Base-by-base conservation (phyloP, 2,113 vertebrate species). In the Apus apus region DNA sequence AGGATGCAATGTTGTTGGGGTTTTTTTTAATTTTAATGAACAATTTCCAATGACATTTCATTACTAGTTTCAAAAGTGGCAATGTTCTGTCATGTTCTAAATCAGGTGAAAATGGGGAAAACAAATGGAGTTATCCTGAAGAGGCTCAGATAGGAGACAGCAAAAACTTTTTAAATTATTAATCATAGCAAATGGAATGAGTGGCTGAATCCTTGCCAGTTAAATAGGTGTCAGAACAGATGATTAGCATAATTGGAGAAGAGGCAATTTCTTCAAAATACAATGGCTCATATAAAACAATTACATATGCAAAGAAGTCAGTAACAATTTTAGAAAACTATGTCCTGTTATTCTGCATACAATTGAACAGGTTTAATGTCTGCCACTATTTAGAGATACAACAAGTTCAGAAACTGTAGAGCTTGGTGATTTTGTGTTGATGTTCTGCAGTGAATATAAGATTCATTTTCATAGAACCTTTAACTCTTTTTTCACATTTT, bases 11-110 rank as follows among this genome's bases (percentile, higher is more conserved):
- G 38, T 38, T 38, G 46, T 48, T 38, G 38, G 38, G 38, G 38
- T 75, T 93, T 93, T 84, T 80, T 67, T 38, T 54, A 60, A 60
- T 87, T 95, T 96, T 94, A 97, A 94, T 97, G 71, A 95, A 79
- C 66, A 4, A 1, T 93, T 95, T 93, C 74, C 85, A 90, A 83
- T 95, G 79, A 74, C 26, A 90, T 89, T 93, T 97, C 90, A 79
- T 91, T 92, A 66, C 80, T 85, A 40, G 20, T 90, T 97, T 97
- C 54, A 70, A 27, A 96, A 96, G 40, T 80, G 73, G 40, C 83
- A 57, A 85, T 95, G 62, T 82, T 94, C 64, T 96, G 71, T 96
- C 80, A 95, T 19, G 21, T 94, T 73, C 45, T 73, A 68, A 92
- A 93, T 87, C 46, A 68, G 30, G 16, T 94, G 54, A 79, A 73